Evolutionary conservation across 1,140 invertebrate species (phyloP).

Genomic region (Atta cephalotes): DNA sequence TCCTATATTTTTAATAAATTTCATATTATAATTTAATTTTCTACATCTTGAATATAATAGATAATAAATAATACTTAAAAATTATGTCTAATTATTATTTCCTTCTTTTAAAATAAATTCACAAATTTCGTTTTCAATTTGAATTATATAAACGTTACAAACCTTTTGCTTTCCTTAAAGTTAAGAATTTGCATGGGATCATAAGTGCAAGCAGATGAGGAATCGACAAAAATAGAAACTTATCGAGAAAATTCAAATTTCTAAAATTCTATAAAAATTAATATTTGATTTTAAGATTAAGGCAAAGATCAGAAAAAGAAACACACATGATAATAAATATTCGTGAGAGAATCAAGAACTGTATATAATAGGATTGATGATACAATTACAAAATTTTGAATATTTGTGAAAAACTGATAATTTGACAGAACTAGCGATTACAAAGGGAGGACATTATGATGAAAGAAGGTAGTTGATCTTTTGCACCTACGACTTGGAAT

Average conservation of each 20-base stretch:
- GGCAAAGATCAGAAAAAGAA: neutral
- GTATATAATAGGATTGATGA: neutral
- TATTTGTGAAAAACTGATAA: conserved; percentile 22
- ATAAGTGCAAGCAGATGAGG: neutral
- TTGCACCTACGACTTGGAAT: conserved; percentile 94
- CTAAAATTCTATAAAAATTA: neutral
- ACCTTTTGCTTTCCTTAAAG: neutral
- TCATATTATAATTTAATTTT: too few species aligned
- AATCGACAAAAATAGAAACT: neutral
- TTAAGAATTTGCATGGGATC: neutral
- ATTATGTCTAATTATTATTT: too few species aligned
- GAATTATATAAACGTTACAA: too few species aligned
- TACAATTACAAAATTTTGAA: neutral
- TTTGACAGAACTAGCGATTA: neutral
- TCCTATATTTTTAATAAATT: too few species aligned
- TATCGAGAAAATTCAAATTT: neutral
- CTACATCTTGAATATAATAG: too few species aligned
- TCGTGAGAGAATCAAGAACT: neutral
- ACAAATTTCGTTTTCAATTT: too few species aligned
- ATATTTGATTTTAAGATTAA: neutral
- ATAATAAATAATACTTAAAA: too few species aligned
- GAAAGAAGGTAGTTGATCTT: conserved; percentile 35
- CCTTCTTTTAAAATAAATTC: too few species aligned
- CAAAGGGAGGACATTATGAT: neutral
- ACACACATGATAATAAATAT: neutral